These are phyloP conservation scores for Plagiodera versicolora DNA, from an alignment of 2,888 invertebrate species.

Conservation along the genomic window DNA sequence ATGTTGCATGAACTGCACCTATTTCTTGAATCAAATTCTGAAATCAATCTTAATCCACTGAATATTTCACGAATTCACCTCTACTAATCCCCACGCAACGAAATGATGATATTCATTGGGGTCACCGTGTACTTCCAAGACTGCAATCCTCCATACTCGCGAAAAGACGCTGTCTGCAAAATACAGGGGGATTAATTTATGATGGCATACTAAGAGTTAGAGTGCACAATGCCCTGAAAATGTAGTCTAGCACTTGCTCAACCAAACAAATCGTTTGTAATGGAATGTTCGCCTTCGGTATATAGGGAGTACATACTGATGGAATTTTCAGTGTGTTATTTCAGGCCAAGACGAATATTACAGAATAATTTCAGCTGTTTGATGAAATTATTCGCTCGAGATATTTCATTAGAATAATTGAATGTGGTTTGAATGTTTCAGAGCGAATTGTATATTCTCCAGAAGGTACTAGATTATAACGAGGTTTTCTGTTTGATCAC, in stretches of 20 bases:
- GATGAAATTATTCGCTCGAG: background rate
- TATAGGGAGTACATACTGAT: background rate
- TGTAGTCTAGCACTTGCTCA: constrained; percentile 49
- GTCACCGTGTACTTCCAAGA: no score
- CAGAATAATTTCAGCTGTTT: background rate
- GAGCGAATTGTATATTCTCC: background rate
- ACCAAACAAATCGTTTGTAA: constrained; percentile 47
- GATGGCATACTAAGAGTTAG: constrained; percentile 49
- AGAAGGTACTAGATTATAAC: no score
- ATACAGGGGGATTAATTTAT: constrained; percentile 46
- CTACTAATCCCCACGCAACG: no score
- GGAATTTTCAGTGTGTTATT: background rate
- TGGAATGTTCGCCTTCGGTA: constrained; percentile 23
- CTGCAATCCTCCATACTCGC: background rate
- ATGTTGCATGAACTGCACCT: no score
- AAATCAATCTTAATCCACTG: no score
- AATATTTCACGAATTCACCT: no score
- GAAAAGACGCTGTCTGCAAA: constrained; percentile 1
- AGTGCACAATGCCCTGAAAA: constrained; percentile 52
- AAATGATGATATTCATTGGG: no score
- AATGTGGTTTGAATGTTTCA: background rate
- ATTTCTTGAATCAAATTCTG: no score
- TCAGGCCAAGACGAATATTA: background rate
- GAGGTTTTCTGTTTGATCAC: no score
- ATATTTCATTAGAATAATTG: background rate